Conservation (phyloP, 2,888 invertebrate species). For the Lasioglossum calceatum region DNA sequence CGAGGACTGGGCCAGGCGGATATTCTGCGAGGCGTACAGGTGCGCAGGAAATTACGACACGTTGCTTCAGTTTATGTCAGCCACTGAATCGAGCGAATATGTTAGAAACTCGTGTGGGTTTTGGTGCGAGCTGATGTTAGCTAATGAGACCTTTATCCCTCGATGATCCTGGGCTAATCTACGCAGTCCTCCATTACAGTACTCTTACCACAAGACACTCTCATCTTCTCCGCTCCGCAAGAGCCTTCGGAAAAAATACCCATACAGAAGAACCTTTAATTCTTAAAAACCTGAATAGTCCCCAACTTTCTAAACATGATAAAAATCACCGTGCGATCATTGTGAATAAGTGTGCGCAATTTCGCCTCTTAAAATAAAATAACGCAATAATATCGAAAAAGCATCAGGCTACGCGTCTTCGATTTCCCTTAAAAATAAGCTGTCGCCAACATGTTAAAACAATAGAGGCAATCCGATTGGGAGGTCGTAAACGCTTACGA, state of each 20-base stretch:
- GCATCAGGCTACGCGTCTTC: not conserved
- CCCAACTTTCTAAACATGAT: too few species aligned
- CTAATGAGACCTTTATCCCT: slow-evolving; percentile 6
- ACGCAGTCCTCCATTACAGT: not conserved
- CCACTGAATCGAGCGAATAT: not conserved
- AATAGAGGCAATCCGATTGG: not conserved
- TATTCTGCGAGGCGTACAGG: slow-evolving; percentile 95
- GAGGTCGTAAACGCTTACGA: not conserved
- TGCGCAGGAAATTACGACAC: slow-evolving; percentile 79
- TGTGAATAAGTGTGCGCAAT: not conserved
- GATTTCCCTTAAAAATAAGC: slow-evolving; percentile 1
- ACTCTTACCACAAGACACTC: not conserved
- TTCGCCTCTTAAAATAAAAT: not conserved
- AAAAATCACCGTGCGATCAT: too few species aligned
- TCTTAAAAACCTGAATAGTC: not conserved
- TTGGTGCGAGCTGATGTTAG: not conserved
- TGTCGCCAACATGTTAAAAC: not conserved
- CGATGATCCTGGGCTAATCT: not conserved
- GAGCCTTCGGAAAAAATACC: not conserved
- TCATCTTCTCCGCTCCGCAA: not conserved
- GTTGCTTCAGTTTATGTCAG: not conserved
- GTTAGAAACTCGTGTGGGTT: not conserved
- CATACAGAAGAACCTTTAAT: not conserved
- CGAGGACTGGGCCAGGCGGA: slow-evolving; percentile 95
- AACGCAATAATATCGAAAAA: not conserved